Percentiles rank a stretch among this genome's conserved stretches.
phyloP scores from a whole-genome alignment of 2,888 invertebrate genomes.

The Smittia sp. region DNA sequence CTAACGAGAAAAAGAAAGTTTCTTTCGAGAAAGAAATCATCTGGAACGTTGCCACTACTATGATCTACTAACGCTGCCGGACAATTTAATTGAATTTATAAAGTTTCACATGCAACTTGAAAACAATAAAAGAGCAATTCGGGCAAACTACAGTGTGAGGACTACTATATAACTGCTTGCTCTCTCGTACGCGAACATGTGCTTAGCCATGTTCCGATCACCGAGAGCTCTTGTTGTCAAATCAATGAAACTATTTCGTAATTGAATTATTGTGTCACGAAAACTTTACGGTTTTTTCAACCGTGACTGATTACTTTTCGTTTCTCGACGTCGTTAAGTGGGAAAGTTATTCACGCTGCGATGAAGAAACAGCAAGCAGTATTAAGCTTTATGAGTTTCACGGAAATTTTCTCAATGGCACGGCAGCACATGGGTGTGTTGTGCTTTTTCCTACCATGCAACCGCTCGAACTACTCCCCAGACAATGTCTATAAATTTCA shows the following conservation, averaged over 20 bases:
- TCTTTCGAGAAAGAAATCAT: neutral
- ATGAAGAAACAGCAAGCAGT: no score
- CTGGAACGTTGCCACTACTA: conserved; percentile 37
- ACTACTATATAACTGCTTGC: neutral
- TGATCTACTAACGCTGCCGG: neutral
- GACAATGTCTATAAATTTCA: conserved; percentile 38
- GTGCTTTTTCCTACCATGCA: no score
- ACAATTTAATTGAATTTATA: conserved; percentile 28
- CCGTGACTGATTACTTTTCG: no score
- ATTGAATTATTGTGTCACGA: no score
- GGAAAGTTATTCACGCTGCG: no score
- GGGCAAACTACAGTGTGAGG: neutral
- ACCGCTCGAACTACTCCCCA: neutral
- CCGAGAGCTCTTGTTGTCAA: no score
- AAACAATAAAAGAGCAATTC: conserved; percentile 11
- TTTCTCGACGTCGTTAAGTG: no score
- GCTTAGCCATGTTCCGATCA: neutral
- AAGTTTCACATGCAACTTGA: conserved; percentile 39
- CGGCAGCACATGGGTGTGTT: no score
- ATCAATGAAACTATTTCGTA: no score
- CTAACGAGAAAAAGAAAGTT: neutral
- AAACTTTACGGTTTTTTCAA: no score
- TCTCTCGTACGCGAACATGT: neutral
- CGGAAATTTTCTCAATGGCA: no score
- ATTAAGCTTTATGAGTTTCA: no score